phyloP scores from a whole-genome alignment of 2,888 invertebrate species.

The Morinoia aosen region DNA sequence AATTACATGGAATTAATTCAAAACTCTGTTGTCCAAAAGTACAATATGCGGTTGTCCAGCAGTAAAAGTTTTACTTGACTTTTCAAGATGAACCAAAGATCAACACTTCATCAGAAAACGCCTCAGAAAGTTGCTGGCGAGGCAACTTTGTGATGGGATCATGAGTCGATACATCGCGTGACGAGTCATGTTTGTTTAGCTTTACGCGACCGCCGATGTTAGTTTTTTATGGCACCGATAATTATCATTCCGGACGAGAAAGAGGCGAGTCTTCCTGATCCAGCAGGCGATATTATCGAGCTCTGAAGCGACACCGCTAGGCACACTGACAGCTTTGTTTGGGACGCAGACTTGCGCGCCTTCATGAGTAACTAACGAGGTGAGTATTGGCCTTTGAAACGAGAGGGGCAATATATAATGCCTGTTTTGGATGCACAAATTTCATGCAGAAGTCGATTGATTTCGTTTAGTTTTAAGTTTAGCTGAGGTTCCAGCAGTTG shows the following conservation, averaged over 20 bases:
- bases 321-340: too few relatives aligned
- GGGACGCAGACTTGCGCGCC: too few relatives aligned
- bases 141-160: not conserved
- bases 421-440: too few relatives aligned
- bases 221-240: slow-evolving; percentile 42
- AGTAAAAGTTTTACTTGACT: not conserved
- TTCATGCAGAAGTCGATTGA: too few relatives aligned
- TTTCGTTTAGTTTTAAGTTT: too few relatives aligned
- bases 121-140: not conserved
- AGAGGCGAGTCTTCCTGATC: not conserved
- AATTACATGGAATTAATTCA: too few relatives aligned
- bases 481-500: too few relatives aligned
- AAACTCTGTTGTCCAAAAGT: too few relatives aligned
- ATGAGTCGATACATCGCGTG: slow-evolving; percentile 19
- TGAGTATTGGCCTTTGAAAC: not conserved
- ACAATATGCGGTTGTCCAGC: not conserved
- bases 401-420: not conserved
- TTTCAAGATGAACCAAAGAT: not conserved
- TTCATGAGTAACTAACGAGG: not conserved
- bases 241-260: slow-evolving; percentile 13
- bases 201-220: not conserved
- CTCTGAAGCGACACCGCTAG: not conserved
- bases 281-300: slow-evolving; percentile 16
- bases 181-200: not conserved
- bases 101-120: not conserved